Evolutionary conservation across 1,140 invertebrate genomes (phyloP), one percentile per base, ranked within the genome.

Genomic region (Drosophila equinoxialis): DNA sequence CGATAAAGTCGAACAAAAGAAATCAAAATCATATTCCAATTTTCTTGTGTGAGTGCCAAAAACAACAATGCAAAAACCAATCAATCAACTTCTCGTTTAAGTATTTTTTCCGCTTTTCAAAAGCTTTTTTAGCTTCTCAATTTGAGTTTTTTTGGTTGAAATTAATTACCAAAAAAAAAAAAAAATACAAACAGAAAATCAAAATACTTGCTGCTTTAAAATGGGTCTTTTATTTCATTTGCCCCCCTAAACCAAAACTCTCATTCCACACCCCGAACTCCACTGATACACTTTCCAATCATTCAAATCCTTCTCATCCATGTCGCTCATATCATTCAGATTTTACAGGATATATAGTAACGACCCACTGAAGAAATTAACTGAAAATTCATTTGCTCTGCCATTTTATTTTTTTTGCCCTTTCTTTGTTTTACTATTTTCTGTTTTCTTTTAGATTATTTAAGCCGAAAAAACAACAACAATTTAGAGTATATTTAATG

Each of bases 161-260:
- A 48, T 42, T 14, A 75, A 57, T 59, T 48, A 45, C 37, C 37
- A 39, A 35, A 1, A 1, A 23, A 1, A 2, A 23, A 1, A 23
- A 23, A 23, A n/a, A n/a, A n/a, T n/a, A 3, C 33, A 26, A 42
- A 37, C 26, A 41, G 41, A 6, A 17, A 39, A 60, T 6, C 17
- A 62, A 76, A 86, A 74, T 79, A 87, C 83, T 87, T 87, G 83
- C 83, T 87, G 83, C 83, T 87, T 86, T 35, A 68, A 79, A 78
- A 64, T 70, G 39, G 83, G 83, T 77, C 79, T 87, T 87, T 87
- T 82, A 75, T 79, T 70, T 87, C 58, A 39, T 39, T 33, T 6
- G 30, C 23, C 39, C 39, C 5, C 63, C 20, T 0, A 17, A 17
- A 17, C 33, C 23, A 8, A 2, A 37, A 37, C 7, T 1, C 6